These are phyloP conservation scores for Delphinapterus leucas DNA, from an alignment of 2,113 vertebrate species.

Conservation along the genomic window DNA sequence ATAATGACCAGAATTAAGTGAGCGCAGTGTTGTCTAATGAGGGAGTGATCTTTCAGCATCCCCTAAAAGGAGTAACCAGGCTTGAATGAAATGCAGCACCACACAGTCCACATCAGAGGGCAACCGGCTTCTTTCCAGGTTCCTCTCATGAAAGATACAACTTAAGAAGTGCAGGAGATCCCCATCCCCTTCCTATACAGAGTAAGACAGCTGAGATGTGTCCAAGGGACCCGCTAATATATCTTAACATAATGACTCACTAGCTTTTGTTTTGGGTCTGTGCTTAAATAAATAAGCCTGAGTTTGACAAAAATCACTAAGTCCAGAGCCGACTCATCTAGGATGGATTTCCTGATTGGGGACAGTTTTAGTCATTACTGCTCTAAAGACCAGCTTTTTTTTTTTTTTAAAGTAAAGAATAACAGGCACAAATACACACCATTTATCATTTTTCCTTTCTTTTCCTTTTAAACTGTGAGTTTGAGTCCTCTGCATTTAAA, in stretches of 20 bases:
- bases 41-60: neutral
- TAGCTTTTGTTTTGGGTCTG: too few relatives aligned
- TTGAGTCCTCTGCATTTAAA: neutral
- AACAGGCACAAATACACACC: neutral
- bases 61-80: neutral
- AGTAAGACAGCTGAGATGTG: too few relatives aligned
- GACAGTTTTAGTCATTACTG: neutral
- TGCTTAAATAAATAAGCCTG: neutral
- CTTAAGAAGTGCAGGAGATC: neutral
- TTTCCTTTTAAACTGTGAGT: neutral
- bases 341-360: neutral
- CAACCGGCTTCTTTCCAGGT: neutral
- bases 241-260: neutral
- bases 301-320: neutral
- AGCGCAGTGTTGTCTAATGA: neutral
- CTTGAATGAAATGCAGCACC: neutral
- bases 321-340: too few relatives aligned
- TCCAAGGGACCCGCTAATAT: neutral
- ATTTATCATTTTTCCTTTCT: neutral
- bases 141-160: neutral
- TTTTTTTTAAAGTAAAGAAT: neutral
- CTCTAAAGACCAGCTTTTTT: neutral
- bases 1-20: neutral
- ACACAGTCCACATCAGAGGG: too few relatives aligned
- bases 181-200: neutral